Percentiles rank a stretch among this genome's conserved stretches.
phyloP scores from a whole-genome alignment of 2,113 vertebrate genomes.

The Natator depressus region DNA sequence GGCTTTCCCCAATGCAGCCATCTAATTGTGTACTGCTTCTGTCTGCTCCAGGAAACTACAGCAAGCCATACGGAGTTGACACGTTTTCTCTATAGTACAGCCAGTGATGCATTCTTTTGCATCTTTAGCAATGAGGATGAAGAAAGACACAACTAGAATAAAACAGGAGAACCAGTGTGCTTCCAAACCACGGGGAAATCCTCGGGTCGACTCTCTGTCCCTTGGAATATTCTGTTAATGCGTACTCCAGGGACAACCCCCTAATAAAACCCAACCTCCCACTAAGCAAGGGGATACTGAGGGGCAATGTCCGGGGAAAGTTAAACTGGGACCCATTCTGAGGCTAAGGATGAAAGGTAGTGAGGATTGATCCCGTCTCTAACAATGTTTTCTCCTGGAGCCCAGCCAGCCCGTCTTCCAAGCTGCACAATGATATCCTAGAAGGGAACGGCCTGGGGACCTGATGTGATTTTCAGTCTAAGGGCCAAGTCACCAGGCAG shows the following conservation, averaged over 20 bases:
- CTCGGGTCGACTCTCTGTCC: not conserved
- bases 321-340: not conserved
- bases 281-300: not conserved
- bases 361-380: not conserved
- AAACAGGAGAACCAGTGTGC: not conserved
- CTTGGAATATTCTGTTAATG: not conserved
- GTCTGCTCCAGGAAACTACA: not conserved
- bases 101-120: no score
- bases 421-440: not conserved
- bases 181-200: not conserved
- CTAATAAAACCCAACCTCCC: not conserved
- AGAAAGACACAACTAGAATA: not conserved
- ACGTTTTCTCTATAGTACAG: accelerated
- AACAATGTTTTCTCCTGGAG: not conserved
- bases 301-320: not conserved
- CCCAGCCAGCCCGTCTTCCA: not conserved
- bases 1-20: not conserved
- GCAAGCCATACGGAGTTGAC: accelerated
- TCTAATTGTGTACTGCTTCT: accelerated
- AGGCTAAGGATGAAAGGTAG: not conserved
- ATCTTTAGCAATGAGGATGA: not conserved
- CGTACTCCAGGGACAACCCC: not conserved
- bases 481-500: not conserved
- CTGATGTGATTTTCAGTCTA: not conserved
- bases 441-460: not conserved